A percentile compares a stretch with the other conserved stretches of the same genome.
Conservation (phyloP, 35 echinoderm and acorn worm genomes). For the Acanthaster planci region DNA sequence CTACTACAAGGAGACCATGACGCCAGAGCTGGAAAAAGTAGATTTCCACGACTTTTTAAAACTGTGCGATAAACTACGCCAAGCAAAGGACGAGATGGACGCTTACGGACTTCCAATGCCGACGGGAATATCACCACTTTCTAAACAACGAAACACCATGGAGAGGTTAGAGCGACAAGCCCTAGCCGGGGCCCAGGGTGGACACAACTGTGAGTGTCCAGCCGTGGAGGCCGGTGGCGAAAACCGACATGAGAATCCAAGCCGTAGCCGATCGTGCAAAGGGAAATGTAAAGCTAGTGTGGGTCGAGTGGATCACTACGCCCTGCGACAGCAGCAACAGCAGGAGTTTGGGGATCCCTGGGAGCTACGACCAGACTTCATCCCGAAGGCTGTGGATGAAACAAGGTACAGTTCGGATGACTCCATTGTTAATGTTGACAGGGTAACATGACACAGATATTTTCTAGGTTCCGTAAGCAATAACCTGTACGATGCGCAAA, state of each 20-base stretch:
- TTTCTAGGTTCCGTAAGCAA: conserved; percentile 33
- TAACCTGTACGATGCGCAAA: conserved; percentile 30
- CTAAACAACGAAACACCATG: conserved; percentile 27
- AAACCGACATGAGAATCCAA: conserved; percentile 3
- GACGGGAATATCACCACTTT: conserved; percentile 28
- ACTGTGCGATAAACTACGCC: conserved; percentile 74
- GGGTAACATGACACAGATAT: conserved; percentile 29
- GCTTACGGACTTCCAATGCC: conserved; percentile 46
- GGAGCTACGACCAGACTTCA: conserved; percentile 28
- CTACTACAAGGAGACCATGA: conserved; percentile 80
- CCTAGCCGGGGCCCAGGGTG: conserved; percentile 9
- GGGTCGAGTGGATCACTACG: conserved; percentile 24
- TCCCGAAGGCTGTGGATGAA: conserved; percentile 22
- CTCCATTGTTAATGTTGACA: conserved; percentile 28
- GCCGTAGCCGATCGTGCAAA: conserved; percentile 14
- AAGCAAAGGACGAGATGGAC: conserved; percentile 55
- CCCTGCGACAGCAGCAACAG: conserved; percentile 14
- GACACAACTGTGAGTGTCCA: conserved; percentile 19
- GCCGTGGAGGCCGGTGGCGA: background rate
- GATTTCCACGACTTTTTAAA: conserved; percentile 96
- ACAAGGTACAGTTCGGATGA: conserved; percentile 21
- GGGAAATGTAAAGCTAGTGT: conserved; percentile 26
- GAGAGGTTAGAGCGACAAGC: conserved; percentile 16
- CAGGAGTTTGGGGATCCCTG: conserved; percentile 30
- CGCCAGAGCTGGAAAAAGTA: conserved; percentile 66